Percentiles rank a stretch among this genome's conserved stretches.
Evolutionary conservation across 2,113 vertebrate genomes (phyloP).

Genomic region (Phalacrocorax pelagicus): DNA sequence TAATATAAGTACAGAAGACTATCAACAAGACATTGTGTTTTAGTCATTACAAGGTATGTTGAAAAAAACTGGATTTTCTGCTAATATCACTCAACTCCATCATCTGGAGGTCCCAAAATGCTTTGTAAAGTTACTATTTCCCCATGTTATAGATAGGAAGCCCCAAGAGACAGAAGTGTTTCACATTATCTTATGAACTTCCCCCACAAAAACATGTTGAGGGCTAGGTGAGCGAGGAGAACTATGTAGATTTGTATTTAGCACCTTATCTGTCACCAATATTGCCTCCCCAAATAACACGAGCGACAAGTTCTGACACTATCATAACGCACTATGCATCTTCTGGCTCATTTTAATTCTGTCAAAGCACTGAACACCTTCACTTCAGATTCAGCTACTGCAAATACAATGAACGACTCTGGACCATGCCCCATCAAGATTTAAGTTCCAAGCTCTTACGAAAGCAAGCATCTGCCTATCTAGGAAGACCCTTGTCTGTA

Average conservation of each 20-base stretch:
- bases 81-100: neutral
- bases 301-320: neutral
- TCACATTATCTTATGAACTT: neutral
- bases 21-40: neutral
- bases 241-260: neutral
- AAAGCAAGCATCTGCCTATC: neutral
- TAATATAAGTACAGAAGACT: neutral
- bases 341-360: neutral
- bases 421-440: neutral
- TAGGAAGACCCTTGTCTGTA: neutral
- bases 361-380: neutral
- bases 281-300: neutral
- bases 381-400: neutral
- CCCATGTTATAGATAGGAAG: neutral
- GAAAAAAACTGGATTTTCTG: neutral
- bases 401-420: neutral
- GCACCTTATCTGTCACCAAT: neutral
- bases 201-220: neutral
- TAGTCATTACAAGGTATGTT: neutral
- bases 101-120: neutral
- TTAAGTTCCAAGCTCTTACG: neutral
- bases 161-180: neutral
- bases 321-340: rapidly evolving
- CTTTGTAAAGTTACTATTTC: neutral
- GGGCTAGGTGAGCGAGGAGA: neutral